phyloP scores from a whole-genome alignment of 2,888 invertebrate species.

The Leptodirus hochenwartii region DNA sequence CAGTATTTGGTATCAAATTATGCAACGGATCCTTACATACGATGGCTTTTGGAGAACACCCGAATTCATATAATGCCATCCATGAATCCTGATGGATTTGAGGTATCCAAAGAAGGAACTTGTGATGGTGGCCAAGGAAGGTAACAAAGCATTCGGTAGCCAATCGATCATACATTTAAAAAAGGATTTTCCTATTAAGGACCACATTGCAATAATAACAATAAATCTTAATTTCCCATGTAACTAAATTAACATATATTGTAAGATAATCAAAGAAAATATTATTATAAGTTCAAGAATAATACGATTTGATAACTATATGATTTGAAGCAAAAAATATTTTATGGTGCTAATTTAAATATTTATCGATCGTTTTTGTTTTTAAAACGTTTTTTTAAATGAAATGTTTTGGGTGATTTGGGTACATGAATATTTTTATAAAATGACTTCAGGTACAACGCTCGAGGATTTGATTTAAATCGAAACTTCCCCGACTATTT shows the following conservation, averaged over 20 bases:
- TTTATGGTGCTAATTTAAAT: too few relatives aligned
- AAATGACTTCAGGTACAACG: constrained; percentile 52
- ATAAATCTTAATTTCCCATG: too few relatives aligned
- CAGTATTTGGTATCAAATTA: constrained; percentile 74
- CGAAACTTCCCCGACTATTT: constrained; percentile 94
- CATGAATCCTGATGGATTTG: constrained; percentile 98
- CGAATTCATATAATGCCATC: constrained; percentile 93
- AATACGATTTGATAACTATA: too few relatives aligned
- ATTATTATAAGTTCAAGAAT: too few relatives aligned
- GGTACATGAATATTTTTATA: neutral
- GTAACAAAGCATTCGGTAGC: constrained; percentile 29
- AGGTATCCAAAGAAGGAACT: constrained; percentile 74
- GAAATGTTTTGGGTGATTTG: neutral
- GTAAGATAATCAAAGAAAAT: too few relatives aligned
- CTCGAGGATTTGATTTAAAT: constrained; percentile 79
- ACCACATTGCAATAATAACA: too few relatives aligned
- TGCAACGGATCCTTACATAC: constrained; percentile 64
- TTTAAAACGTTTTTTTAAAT: too few relatives aligned
- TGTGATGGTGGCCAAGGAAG: constrained; percentile 80
- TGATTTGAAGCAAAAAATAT: too few relatives aligned
- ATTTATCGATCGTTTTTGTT: too few relatives aligned
- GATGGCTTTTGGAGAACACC: constrained; percentile 85
- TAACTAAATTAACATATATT: too few relatives aligned
- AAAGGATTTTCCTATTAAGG: neutral
- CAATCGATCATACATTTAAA: neutral